phyloP scores from a whole-genome alignment of 2,113 vertebrate species.

The Himantopus leucocephalus region DNA sequence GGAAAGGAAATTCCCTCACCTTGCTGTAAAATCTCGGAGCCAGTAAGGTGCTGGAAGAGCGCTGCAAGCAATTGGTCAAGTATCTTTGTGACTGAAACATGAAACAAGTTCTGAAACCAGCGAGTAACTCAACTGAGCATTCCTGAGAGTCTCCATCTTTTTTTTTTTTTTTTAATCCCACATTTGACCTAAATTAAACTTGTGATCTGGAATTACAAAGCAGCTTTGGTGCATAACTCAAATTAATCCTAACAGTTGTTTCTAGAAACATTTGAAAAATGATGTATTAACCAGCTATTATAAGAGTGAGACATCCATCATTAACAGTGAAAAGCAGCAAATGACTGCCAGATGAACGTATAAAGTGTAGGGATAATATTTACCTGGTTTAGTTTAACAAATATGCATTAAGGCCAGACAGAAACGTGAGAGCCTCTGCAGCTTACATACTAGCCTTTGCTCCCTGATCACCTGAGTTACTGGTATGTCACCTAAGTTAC shows the following conservation, averaged over 20 bases:
- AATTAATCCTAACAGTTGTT: neutral
- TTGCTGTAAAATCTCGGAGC: slow-evolving; percentile 63
- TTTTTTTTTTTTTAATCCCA: neutral
- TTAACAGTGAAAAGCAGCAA: neutral
- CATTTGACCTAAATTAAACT: slow-evolving; percentile 1
- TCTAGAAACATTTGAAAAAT: neutral
- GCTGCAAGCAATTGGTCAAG: neutral
- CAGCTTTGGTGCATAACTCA: neutral
- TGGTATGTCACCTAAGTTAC: rapidly evolving
- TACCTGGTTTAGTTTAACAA: neutral
- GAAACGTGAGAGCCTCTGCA: neutral
- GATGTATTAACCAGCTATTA: neutral
- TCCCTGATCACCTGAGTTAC: neutral
- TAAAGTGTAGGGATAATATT: neutral
- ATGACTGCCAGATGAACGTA: neutral
- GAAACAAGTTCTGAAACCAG: neutral
- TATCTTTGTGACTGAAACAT: neutral
- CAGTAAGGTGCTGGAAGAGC: neutral
- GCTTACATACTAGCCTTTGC: neutral
- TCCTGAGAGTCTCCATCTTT: neutral
- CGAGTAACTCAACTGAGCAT: neutral
- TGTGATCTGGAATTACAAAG: neutral
- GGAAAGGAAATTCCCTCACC: slow-evolving; percentile 75
- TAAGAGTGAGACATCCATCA: neutral
- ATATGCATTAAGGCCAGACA: neutral